These are phyloP conservation scores for Ceratitis capitata DNA, from an alignment of 1,140 invertebrate genomes.

Conservation along the genomic window DNA sequence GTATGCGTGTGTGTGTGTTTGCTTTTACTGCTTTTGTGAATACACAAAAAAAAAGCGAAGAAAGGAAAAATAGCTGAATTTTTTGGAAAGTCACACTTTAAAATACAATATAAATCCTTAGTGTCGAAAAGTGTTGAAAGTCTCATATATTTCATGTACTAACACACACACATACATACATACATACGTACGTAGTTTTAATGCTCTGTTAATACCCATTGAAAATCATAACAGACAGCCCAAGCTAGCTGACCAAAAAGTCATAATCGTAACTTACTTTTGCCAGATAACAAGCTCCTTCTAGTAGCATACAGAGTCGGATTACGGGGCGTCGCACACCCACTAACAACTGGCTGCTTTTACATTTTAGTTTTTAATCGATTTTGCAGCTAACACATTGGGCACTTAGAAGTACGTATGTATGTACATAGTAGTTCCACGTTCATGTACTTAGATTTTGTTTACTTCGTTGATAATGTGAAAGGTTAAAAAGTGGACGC, in stretches of 20 bases:
- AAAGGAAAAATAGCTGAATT: background rate
- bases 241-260: background rate
- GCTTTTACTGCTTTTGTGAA: background rate
- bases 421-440: background rate
- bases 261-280: slow-evolving; percentile 35
- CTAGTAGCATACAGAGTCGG: background rate
- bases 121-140: slow-evolving; percentile 20
- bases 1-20: no score
- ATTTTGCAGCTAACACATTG: background rate
- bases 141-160: background rate
- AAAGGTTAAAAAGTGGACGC: background rate
- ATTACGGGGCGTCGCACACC: background rate
- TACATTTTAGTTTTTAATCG: background rate
- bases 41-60: background rate
- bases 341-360: background rate
- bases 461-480: background rate
- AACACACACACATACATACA: background rate
- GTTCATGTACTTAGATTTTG: background rate
- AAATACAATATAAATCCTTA: slow-evolving; percentile 10
- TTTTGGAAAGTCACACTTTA: background rate
- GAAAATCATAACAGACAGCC: no score
- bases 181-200: background rate
- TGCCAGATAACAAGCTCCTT: slow-evolving; percentile 12
- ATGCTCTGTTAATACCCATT: background rate
- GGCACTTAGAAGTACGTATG: background rate